phyloP scores from a whole-genome alignment of 2,797 vertebrate genomes.

The Chiloscyllium punctatum region DNA sequence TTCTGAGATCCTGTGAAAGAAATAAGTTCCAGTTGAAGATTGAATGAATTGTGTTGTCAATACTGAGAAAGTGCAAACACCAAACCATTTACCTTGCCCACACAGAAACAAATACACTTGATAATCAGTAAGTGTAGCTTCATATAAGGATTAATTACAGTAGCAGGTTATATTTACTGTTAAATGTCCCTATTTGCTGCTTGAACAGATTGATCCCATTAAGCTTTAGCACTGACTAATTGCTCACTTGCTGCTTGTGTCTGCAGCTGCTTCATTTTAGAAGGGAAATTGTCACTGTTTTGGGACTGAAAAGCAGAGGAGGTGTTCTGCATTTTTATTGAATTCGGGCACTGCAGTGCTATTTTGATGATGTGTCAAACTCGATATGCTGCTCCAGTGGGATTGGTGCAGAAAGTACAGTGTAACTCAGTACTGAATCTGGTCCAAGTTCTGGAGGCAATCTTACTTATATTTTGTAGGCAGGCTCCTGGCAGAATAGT shows the following conservation, averaged over 20 bases:
- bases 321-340: constrained; percentile 26
- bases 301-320: constrained; percentile 16
- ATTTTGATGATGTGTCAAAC: not conserved
- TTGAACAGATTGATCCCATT: constrained; percentile 36
- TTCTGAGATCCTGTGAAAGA: not conserved
- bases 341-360: constrained; percentile 2
- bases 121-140: constrained; percentile 19
- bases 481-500: not conserved
- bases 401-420: not conserved
- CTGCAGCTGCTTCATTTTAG: constrained; percentile 35
- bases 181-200: constrained; percentile 28
- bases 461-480: not conserved
- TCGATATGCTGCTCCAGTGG: not conserved
- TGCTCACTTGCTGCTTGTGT: constrained; percentile 24
- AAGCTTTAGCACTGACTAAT: constrained; percentile 30
- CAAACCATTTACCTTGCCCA: not conserved
- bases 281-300: constrained; percentile 15
- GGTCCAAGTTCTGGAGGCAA: not conserved
- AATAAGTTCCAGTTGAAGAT: not conserved
- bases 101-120: not conserved
- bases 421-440: not conserved
- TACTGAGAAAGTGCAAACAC: not conserved
- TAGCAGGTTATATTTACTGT: constrained; percentile 36
- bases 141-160: constrained; percentile 17
- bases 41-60: not conserved